Percentiles rank a stretch among this genome's conserved stretches.
Evolutionary conservation across 2,113 vertebrate genomes (phyloP).

Genomic region (Tricholaema leucomelas): DNA sequence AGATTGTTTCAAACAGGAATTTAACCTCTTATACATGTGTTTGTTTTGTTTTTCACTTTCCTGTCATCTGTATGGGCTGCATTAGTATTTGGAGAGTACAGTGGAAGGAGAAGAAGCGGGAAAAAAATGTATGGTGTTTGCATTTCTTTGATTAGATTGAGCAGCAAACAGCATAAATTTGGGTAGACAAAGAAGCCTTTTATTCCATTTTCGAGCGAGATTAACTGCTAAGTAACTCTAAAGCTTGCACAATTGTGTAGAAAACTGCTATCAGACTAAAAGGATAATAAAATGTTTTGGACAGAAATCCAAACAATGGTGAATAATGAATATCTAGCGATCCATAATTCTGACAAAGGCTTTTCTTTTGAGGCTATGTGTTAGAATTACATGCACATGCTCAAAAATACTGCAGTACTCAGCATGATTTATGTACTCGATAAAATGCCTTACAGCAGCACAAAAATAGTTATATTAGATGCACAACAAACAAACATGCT

Average conservation of each 20-base stretch:
- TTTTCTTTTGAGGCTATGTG: constrained; percentile 43
- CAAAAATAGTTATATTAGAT: constrained; percentile 46
- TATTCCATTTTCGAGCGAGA: constrained; percentile 8
- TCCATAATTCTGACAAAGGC: constrained; percentile 24
- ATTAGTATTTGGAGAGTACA: not conserved
- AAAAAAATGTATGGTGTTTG: not conserved
- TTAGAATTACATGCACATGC: constrained; percentile 18
- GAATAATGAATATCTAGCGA: constrained; percentile 20
- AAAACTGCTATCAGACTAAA: constrained; percentile 36
- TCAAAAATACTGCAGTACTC: constrained; percentile 25
- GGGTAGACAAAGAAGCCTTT: constrained; percentile 1
- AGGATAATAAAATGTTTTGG: constrained; percentile 45
- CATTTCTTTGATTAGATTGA: constrained; percentile 14
- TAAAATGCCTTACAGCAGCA: constrained; percentile 41
- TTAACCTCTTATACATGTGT: not conserved
- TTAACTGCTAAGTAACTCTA: constrained; percentile 4
- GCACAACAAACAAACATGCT: not conserved
- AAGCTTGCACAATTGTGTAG: constrained; percentile 4
- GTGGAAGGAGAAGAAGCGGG: not conserved
- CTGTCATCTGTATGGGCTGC: not conserved
- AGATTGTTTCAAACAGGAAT: not conserved
- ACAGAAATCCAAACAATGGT: constrained; percentile 20
- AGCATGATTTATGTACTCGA: constrained; percentile 37
- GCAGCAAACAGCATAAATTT: constrained; percentile 15
- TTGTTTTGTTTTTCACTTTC: not conserved